Percentiles rank a stretch among this genome's conserved stretches.
phyloP scores from a whole-genome alignment of 2,797 vertebrate species.

The Phataginus tetradactyla region DNA sequence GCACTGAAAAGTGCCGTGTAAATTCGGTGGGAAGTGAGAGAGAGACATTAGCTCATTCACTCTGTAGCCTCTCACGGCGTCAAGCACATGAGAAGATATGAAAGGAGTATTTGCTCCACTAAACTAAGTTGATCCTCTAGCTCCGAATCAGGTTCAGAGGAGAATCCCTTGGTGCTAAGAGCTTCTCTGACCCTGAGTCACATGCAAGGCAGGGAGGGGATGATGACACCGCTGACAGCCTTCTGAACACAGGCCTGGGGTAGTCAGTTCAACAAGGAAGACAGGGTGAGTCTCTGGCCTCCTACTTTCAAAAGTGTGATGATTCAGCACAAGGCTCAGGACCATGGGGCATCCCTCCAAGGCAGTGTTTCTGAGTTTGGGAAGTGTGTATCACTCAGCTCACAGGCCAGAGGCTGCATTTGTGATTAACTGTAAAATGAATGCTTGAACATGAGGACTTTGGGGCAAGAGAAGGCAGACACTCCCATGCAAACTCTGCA shows the following conservation, averaged over 20 bases:
- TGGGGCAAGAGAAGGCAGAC: background rate
- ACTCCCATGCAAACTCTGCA: background rate
- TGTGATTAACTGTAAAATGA: background rate
- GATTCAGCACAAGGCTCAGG: background rate
- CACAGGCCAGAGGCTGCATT: background rate
- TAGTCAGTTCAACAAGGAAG: background rate
- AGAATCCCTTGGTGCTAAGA: background rate
- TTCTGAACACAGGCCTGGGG: background rate
- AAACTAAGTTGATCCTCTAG: background rate
- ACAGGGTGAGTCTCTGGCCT: background rate
- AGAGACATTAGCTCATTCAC: background rate
- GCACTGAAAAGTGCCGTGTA: background rate
- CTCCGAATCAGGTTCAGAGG: slow-evolving; percentile 1
- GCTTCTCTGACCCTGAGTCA: background rate
- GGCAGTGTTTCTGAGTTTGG: background rate
- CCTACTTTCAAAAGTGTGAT: background rate
- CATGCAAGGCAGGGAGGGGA: background rate
- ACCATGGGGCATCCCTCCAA: too few relatives aligned
- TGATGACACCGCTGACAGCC: fast-evolving
- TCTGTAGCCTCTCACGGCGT: background rate
- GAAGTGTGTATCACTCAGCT: background rate
- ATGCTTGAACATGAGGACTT: background rate
- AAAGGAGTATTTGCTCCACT: background rate
- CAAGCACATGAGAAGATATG: background rate
- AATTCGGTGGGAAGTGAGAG: background rate